Conservation (phyloP, 2,797 vertebrate species). For the Setipinna tenuifilis region DNA sequence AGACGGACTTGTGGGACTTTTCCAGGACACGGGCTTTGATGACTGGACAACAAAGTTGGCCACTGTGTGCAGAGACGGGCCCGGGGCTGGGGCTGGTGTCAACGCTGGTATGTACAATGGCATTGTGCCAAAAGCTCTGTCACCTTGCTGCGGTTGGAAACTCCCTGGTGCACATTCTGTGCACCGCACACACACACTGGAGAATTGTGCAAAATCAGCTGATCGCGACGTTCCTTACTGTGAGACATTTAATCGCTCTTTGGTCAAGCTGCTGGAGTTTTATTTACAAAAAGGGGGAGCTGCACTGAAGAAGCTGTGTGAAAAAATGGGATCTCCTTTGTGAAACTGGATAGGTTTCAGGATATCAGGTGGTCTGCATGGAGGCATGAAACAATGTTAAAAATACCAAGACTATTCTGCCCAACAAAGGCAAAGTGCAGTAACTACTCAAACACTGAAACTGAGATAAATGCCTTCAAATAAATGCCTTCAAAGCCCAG, state of each 20-base stretch:
- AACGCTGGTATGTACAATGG: conserved; percentile 7
- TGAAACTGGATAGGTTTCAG: no score
- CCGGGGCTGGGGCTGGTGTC: no score
- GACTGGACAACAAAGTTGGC: background rate
- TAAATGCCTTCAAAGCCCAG: no score
- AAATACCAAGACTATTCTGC: conserved; percentile 39
- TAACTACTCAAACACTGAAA: no score
- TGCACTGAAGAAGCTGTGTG: no score
- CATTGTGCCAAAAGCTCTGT: conserved; percentile 3
- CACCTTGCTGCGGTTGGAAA: conserved; percentile 8
- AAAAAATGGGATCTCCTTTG: no score
- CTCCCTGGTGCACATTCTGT: conserved; percentile 39
- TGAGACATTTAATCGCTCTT: conserved; percentile 37
- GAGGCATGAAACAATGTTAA: no score
- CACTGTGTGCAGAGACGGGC: background rate
- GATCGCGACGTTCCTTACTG: conserved; percentile 33
- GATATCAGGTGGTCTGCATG: no score
- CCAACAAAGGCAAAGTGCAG: no score
- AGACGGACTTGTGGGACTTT: background rate
- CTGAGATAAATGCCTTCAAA: no score
- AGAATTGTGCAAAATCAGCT: conserved; percentile 41
- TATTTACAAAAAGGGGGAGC: conserved; percentile 14
- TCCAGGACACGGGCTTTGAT: background rate
- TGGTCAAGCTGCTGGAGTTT: conserved; percentile 36
- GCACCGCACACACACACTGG: conserved; percentile 29